Evolutionary conservation across 2,888 invertebrate genomes (phyloP).

Genomic region (Ganaspis brasiliensis): DNA sequence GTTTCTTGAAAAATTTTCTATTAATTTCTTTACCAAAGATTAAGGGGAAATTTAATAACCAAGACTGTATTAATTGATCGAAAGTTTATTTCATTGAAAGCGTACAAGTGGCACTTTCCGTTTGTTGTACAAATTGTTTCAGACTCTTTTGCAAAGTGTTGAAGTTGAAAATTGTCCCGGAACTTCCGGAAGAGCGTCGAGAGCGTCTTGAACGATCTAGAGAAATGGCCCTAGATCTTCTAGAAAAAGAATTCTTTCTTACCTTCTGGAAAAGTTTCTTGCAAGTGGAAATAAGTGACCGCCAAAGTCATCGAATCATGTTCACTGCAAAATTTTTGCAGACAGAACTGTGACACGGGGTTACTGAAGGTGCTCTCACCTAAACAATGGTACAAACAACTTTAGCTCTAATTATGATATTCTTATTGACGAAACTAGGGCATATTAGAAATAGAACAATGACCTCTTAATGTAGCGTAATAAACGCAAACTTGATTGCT

Average conservation of each 20-base stretch:
- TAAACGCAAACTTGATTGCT: slow-evolving; percentile 26
- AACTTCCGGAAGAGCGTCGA: slow-evolving; percentile 3
- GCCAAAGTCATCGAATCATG: slow-evolving; percentile 9
- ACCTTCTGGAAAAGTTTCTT: slow-evolving; percentile 31
- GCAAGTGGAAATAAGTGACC: slow-evolving; percentile 29
- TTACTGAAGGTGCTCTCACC: slow-evolving; percentile 68
- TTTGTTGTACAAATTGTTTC: neutral
- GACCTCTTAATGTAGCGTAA: slow-evolving; percentile 37
- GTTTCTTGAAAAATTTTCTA: slow-evolving; percentile 4
- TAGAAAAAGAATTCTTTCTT: neutral
- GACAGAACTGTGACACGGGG: neutral
- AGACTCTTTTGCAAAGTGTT: neutral
- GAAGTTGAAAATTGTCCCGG: neutral
- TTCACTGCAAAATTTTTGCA: slow-evolving; percentile 24
- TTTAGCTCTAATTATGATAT: slow-evolving; percentile 79
- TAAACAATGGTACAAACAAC: slow-evolving; percentile 79
- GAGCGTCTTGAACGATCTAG: neutral
- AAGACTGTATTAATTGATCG: slow-evolving; percentile 14
- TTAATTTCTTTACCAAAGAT: slow-evolving; percentile 39
- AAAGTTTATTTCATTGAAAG: neutral
- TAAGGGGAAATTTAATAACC: slow-evolving; percentile 6
- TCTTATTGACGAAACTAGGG: slow-evolving; percentile 69
- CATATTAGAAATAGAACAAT: slow-evolving; percentile 39
- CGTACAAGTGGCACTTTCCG: neutral
- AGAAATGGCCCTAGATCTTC: neutral